Base-by-base conservation (phyloP, 2,113 vertebrate genomes). In the Toxostoma redivivum region DNA sequence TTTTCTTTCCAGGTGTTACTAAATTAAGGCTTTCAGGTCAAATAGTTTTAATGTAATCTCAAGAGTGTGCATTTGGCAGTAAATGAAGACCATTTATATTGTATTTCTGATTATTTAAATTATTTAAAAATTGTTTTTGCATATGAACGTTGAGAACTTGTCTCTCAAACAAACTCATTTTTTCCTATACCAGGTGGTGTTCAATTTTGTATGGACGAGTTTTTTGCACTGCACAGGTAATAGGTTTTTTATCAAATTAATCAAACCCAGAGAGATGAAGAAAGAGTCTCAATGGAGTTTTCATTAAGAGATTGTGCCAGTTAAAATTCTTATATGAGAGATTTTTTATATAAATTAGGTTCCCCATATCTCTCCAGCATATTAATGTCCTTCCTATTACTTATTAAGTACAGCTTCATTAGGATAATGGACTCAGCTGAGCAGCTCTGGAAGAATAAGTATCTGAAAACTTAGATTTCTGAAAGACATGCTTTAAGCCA, bases 21-120 rank as follows among this genome's bases (percentile, higher is more conserved):
- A 28, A 71, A 86, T 71, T 73, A 86, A 74, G 25, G 3, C 5
- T 81, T 87, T 82, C 21, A 42, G 60, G 42, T 83, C 24, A 81
- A 81, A 81, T 30, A 53, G 6, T 5, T 83, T 70, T 81, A 80
- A n/a, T 76, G 30, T 74, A 92, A 35, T 94, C 17, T 92, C 47
- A 87, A 81, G 24, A 91, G 42, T 84, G 37, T 96, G 51, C 37
- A 76, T 91, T 71, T 97, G 71, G n/a, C 56, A 90, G 60, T 50
- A 92, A 71, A 81, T 44, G 11, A 96, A 57, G 70, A 86, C 53
- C 40, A 33, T 76, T 73, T 94, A 44, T 6, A 70, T 25, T 9
- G 1, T 37, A 78, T 31, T 92, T 95, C 35, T 92, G 48, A 83
- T 53, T 0, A 74, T 44, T 83, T 88, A 90, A 51, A 84, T 69